phyloP scores from a whole-genome alignment of 2,888 invertebrate genomes.

The Aplocera efformata region DNA sequence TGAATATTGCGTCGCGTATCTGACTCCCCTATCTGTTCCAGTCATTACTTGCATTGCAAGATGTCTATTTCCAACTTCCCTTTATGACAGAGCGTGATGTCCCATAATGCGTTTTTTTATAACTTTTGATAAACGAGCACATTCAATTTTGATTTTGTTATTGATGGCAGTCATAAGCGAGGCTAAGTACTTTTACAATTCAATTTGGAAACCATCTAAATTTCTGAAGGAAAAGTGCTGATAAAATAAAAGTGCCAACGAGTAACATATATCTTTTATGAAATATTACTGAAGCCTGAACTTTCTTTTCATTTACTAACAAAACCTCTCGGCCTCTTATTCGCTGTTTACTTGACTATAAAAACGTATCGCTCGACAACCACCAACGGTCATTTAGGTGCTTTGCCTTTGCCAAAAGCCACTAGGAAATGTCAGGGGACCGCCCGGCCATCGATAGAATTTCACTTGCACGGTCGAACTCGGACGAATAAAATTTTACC shows the following conservation, averaged over 20 bases:
- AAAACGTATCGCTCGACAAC: slow-evolving; percentile 21
- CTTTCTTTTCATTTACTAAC: background rate
- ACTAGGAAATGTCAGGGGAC: slow-evolving; percentile 51
- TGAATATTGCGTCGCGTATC: slow-evolving; percentile 45
- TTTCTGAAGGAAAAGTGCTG: too few species aligned
- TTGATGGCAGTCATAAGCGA: slow-evolving; percentile 10
- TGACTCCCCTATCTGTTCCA: slow-evolving; percentile 37
- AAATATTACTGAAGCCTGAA: slow-evolving; percentile 3
- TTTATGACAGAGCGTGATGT: slow-evolving; percentile 21
- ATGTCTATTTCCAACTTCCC: slow-evolving; percentile 27
- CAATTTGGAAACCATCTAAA: too few species aligned
- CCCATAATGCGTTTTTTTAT: slow-evolving; percentile 29
- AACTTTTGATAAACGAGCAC: slow-evolving; percentile 20
- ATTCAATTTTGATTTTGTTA: slow-evolving; percentile 15
- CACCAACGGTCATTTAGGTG: slow-evolving; percentile 36
- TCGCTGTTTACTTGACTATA: slow-evolving; percentile 25
- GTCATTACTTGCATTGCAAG: slow-evolving; percentile 24
- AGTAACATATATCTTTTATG: background rate
- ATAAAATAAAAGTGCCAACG: background rate
- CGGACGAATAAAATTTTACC: slow-evolving; percentile 74
- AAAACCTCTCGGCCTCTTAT: slow-evolving; percentile 11
- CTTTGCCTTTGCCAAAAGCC: slow-evolving; percentile 46
- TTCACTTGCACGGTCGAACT: slow-evolving; percentile 66
- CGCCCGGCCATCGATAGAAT: slow-evolving; percentile 62
- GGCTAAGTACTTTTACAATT: slow-evolving; percentile 3